Evolutionary conservation across 2,797 vertebrate genomes (phyloP).

Genomic region (Anabas testudineus): DNA sequence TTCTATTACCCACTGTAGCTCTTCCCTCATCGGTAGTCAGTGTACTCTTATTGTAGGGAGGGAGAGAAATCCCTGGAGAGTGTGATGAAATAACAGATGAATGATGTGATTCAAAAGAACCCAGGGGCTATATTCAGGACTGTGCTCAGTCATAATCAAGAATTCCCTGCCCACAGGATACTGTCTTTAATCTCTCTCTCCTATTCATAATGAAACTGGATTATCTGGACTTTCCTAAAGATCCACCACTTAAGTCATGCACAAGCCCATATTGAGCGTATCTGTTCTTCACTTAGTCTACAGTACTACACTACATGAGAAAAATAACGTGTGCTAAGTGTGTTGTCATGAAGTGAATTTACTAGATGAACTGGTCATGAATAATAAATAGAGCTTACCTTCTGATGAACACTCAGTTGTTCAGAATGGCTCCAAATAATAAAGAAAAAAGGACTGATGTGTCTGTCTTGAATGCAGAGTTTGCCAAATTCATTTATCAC

Average conservation of each 20-base stretch:
- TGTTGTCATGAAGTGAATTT: slow-evolving; percentile 26
- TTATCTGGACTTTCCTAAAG: neutral
- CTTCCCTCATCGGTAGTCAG: too few species aligned
- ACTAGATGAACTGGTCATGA: slow-evolving; percentile 24
- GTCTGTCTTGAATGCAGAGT: slow-evolving; percentile 26
- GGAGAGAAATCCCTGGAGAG: too few species aligned
- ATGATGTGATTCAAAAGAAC: slow-evolving; percentile 4
- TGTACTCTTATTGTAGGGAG: too few species aligned
- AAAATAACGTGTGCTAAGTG: neutral
- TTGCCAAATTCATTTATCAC: slow-evolving; percentile 26
- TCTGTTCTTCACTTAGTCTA: slow-evolving; percentile 8
- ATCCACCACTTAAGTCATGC: neutral
- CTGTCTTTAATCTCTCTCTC: neutral
- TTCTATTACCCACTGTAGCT: too few species aligned
- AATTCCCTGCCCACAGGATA: too few species aligned
- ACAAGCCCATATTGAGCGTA: neutral
- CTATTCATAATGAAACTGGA: slow-evolving; percentile 13
- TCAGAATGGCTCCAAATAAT: slow-evolving; percentile 9
- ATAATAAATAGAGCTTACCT: slow-evolving; percentile 58
- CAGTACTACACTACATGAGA: slow-evolving; percentile 22
- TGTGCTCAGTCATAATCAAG: too few species aligned
- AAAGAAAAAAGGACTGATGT: slow-evolving; percentile 20
- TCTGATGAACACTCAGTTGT: slow-evolving; percentile 22
- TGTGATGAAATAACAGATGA: too few species aligned
- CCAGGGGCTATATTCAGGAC: neutral